Base-by-base conservation (phyloP, 1,140 invertebrate species). In the Euura lappo region DNA sequence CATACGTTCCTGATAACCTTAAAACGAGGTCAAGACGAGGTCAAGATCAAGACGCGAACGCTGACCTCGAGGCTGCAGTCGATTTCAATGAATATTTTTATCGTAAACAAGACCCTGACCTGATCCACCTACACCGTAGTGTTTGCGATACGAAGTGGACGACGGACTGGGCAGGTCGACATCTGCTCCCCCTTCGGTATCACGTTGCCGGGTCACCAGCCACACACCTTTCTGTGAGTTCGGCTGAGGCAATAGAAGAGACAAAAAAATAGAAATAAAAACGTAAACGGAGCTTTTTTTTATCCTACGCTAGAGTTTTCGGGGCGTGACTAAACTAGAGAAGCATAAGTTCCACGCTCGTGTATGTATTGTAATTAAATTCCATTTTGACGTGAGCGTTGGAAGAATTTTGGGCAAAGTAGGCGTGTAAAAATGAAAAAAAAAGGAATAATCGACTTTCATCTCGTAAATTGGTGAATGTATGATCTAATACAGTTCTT, bases 391-490 rank as follows among this genome's bases (percentile, higher is more conserved):
- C 51, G 51, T 60, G 3, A 60, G 13, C 51, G 51, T 60, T 60
- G 51, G 8, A 8, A 11, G 51, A 60, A 60, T 60, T 60, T n/a
- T 60, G 2, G 51, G 3, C 51, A 60, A 60, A 60, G 51, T 60
- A 8, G 51, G 4, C 51, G 13, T n/a, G 51, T 8, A 11, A 60
- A n/a, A 60, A 3, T 8, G 51, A 6, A n/a, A 60, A n/a, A 60
- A 60, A 60, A 60, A 60, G 51, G 13, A 60, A 60, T 60, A n/a
- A 3, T n/a, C 51, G 51, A 60, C 51, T 60, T 60, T 60, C 51
- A 60, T 60, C 51, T 60, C 6, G 51, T n/a, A 60, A 28, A 28
- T 28, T 28, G 28, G 28, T 28, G 28, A 28, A 28, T 28, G 28
- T 28, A 28, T 28, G 28, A 8, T 5, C 51, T 60, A 10, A 2